Evolutionary conservation across 2,113 vertebrate genomes (phyloP), one percentile per base, ranked within the genome.

Genomic region (Junco hyemalis): DNA sequence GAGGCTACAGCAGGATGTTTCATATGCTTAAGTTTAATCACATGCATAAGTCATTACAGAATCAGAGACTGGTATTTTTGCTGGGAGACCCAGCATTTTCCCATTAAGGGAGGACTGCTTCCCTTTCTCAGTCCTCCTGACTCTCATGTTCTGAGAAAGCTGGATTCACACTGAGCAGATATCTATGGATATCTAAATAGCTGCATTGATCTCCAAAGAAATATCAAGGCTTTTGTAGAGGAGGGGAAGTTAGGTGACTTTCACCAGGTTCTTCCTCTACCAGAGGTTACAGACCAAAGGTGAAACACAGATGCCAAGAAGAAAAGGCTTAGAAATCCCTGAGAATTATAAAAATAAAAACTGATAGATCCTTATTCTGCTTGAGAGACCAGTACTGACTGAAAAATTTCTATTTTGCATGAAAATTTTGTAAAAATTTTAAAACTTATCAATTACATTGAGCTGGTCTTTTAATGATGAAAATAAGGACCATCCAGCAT

Each of bases 301-400:
- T 42, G 9, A 68, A 83, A 86, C 11, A 48, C 2, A 63, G 17
- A 71, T 19, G 9, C 5, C 35, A 19, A 44, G 14, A 20, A 60
- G 5, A 71, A 90, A 88, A 51, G 11, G 2, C 5, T 36, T 57
- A 65, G 45, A 77, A 93, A 82, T 26, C 5, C 28, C 28, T 28
- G 3, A 83, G n/a, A 33, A 77, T 22, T 42, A 38, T 6, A 60
- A 68, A 71, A 88, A 26, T 40, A 33, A 57, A 76, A 86, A 45
- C 7, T 38, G 6, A 1, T 68, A 15, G 2, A 0, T 15, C 3
- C 9, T 47, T 8, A 22, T 69, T 61, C 8, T 63, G 6, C 14
- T 77, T 44, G 18, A 61, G 8, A 53, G 5, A 57, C 19, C 42
- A 45, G 5, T 54, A 72, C 12, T 54, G 28, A 73, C 14, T 31